These are phyloP conservation scores for Drosophila anceps DNA, from an alignment of 2,888 invertebrate species.

Conservation along the genomic window DNA sequence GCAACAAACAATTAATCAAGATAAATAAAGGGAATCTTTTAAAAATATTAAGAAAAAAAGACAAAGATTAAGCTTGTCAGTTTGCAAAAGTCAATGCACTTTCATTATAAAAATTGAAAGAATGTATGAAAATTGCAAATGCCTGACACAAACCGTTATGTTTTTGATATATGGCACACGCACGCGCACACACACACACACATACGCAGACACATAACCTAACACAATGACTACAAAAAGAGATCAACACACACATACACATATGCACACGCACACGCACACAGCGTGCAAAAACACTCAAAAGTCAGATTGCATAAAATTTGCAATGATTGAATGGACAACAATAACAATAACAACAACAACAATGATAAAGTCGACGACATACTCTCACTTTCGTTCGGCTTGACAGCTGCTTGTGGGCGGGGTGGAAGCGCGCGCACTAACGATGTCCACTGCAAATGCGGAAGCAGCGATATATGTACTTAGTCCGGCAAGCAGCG, in stretches of 20 bases:
- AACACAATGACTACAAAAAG: conserved; percentile 61
- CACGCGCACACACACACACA: conserved; percentile 15
- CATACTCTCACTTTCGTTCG: conserved; percentile 69
- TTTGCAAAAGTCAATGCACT: conserved; percentile 65
- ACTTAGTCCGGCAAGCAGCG: conserved; percentile 9
- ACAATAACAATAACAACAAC: conserved; percentile 27
- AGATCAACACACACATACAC: conserved; percentile 47
- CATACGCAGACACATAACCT: background rate
- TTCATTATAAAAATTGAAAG: conserved; percentile 41
- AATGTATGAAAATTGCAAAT: conserved; percentile 26
- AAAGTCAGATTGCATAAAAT: conserved; percentile 77
- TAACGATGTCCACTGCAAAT: conserved; percentile 56
- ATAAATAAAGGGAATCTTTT: conserved; percentile 8
- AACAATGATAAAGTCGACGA: conserved; percentile 19
- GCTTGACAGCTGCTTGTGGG: background rate
- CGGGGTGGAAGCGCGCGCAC: conserved; percentile 5
- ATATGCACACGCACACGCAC: conserved; percentile 18
- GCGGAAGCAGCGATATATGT: conserved; percentile 62
- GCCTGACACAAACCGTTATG: conserved; percentile 49
- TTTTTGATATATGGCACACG: conserved; percentile 58
- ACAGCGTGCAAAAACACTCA: conserved; percentile 29
- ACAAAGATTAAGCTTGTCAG: conserved; percentile 1
- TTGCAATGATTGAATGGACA: conserved; percentile 74
- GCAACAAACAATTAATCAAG: conserved; percentile 18
- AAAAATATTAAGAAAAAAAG: background rate